Base-by-base conservation (phyloP, 1,140 invertebrate genomes). In the Oedothorax gibbosus region DNA sequence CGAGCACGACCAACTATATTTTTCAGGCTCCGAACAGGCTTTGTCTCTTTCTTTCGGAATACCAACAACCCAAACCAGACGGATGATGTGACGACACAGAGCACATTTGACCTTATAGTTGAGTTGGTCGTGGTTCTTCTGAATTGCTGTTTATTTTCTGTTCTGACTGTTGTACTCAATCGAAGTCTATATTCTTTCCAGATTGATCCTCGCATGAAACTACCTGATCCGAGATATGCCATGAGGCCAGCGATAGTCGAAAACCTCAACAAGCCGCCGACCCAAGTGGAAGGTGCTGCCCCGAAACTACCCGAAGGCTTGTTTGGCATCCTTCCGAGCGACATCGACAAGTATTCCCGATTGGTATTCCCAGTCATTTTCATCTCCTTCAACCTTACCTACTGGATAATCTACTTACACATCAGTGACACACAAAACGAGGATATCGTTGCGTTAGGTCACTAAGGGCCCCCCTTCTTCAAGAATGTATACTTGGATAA, bases 361-460 rank as follows among this genome's bases (percentile, higher is more conserved):
- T 96, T 97, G 90, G 95, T 97, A 88, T 98, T 98, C 90, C 96
- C 96, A 14, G 96, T 98, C 71, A 97, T 96, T 92, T 98, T 98
- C 92, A 95, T 97, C 87, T 97, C 96, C 91, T 98, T 98, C 93
- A 98, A 98, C 90, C 93, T 98, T 83, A 97, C 97, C 96, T 98
- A 98, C 91, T 98, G 96, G 96, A 97, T 97, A 90, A 97, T 98
- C 88, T 98, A 98, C 89, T 92, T 98, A 87, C 96, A 97, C 92
- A 97, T 98, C 89, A 97, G 95, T 88, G 96, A 97, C 92, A 85
- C 96, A 97, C 50, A 79, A 75, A 84, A 75, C 15, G 83, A 85
- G 75, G 83, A 85, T 85, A 85, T 64, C 68, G 62, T 85, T 68
- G 83, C 73, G 56, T 77, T 85, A 85, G 78, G 50, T 85, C 57